These are phyloP conservation scores for Orchestes rusci DNA, from an alignment of 2,888 invertebrate genomes.

Conservation along the genomic window DNA sequence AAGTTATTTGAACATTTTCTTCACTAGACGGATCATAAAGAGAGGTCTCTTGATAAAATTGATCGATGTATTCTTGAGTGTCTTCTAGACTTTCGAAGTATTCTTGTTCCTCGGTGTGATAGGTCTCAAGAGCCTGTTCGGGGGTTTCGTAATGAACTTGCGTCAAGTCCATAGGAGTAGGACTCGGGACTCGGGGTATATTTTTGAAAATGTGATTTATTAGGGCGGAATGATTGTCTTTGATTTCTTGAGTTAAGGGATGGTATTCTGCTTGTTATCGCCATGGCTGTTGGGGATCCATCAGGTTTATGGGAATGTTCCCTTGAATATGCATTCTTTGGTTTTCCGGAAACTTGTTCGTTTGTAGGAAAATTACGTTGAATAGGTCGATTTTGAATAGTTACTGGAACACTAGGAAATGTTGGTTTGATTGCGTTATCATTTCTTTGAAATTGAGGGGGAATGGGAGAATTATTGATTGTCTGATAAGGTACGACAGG, in stretches of 20 bases:
- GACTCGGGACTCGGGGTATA: no score
- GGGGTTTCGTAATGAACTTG: no score
- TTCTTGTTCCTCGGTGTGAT: no score
- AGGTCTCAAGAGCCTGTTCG: no score
- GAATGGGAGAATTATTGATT: background rate
- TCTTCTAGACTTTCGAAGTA: no score
- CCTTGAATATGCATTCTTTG: slow-evolving; percentile 14
- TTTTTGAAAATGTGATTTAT: no score
- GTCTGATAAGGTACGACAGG: background rate
- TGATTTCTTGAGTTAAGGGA: background rate
- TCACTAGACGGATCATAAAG: no score
- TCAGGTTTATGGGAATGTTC: slow-evolving; percentile 17
- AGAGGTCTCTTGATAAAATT: no score
- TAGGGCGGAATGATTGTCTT: no score
- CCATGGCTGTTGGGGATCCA: slow-evolving; percentile 10
- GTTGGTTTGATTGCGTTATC: background rate
- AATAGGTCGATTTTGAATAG: slow-evolving; percentile 17
- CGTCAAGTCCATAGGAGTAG: no score
- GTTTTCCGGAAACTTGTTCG: slow-evolving; percentile 15
- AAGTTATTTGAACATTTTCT: no score
- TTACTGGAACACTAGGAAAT: slow-evolving; percentile 17
- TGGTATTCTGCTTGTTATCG: slow-evolving; percentile 3
- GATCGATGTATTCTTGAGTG: no score
- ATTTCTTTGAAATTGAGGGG: background rate
- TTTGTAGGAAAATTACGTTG: slow-evolving; percentile 11